Evolutionary conservation across 2,888 invertebrate species (phyloP).

Genomic region (Epirrhoe tristata): DNA sequence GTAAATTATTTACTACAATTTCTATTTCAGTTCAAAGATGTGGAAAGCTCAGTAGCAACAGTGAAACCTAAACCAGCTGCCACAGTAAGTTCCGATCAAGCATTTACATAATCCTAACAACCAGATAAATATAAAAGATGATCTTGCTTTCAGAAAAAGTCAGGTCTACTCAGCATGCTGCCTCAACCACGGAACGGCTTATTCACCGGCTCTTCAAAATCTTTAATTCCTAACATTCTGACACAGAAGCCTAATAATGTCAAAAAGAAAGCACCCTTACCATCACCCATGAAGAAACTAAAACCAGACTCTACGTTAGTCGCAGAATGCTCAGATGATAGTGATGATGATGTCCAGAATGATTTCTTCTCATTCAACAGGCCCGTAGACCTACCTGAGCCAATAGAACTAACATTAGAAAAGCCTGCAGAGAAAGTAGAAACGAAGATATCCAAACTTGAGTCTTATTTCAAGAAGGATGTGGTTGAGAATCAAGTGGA

Average conservation of each 20-base stretch:
- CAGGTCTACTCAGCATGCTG: slow-evolving; percentile 88
- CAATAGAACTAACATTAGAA: slow-evolving; percentile 68
- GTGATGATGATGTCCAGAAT: slow-evolving; percentile 81
- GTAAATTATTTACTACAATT: slow-evolving; percentile 13
- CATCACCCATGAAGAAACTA: slow-evolving; percentile 55
- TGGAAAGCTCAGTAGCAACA: slow-evolving; percentile 75
- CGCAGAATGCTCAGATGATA: slow-evolving; percentile 73
- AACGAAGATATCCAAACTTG: slow-evolving; percentile 58
- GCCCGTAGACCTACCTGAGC: slow-evolving; percentile 65
- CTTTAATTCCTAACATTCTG: slow-evolving; percentile 75
- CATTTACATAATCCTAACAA: not conserved
- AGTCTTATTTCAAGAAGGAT: slow-evolving; percentile 73
- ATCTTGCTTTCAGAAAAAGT: slow-evolving; percentile 80
- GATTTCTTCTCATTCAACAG: slow-evolving; percentile 85
- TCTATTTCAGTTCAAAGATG: slow-evolving; percentile 84
- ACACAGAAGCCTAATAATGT: slow-evolving; percentile 65
- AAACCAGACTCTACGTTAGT: slow-evolving; percentile 51
- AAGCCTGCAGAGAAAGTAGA: slow-evolving; percentile 43
- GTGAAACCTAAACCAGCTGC: slow-evolving; percentile 77
- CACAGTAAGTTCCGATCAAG: slow-evolving; percentile 68
- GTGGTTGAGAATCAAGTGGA: slow-evolving; percentile 45
- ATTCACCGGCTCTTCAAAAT: slow-evolving; percentile 60
- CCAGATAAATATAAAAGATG: not conserved
- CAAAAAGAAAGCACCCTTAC: slow-evolving; percentile 55
- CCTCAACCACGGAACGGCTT: slow-evolving; percentile 87